Percentiles rank a stretch among this genome's conserved stretches.
Conservation (phyloP, 1,140 invertebrate species). For the Drosophila repleta region DNA sequence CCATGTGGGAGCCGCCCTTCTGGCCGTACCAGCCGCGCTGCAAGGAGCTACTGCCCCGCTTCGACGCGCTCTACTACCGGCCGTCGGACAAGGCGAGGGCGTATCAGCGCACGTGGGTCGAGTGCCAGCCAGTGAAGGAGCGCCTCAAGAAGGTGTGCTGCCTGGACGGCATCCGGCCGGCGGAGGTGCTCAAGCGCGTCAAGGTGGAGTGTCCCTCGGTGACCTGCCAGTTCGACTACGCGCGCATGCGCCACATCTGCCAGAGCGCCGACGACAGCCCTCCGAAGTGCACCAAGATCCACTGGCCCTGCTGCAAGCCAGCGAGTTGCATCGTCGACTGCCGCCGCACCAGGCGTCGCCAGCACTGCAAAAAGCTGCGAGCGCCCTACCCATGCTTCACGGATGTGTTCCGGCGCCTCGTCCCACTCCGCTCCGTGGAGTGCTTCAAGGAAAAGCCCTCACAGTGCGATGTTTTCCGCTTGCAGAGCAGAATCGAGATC, state of each 20-base stretch:
- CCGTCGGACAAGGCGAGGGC: conserved; percentile 34
- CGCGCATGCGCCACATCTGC: conserved; percentile 21
- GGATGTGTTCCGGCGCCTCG: not conserved
- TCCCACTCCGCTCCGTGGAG: conserved; percentile 3
- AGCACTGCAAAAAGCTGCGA: conserved; percentile 6
- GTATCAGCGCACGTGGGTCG: conserved; percentile 57
- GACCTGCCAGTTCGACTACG: conserved; percentile 26
- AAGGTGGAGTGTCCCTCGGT: conserved; percentile 1
- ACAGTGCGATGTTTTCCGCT: not conserved
- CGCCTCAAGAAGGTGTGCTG: conserved; percentile 54
- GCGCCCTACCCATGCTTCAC: conserved; percentile 42
- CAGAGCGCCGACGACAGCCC: rapidly evolving
- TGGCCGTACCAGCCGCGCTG: conserved; percentile 12
- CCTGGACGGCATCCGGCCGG: conserved; percentile 43
- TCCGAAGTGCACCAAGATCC: conserved; percentile 11
- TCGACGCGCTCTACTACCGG: conserved; percentile 54
- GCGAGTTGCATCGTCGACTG: conserved; percentile 18
- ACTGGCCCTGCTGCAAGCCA: conserved; percentile 49
- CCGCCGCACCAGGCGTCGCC: not conserved
- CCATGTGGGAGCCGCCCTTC: conserved; percentile 51
- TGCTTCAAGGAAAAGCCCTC: too few relatives aligned
- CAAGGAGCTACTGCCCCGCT: conserved; percentile 40
- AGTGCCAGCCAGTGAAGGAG: conserved; percentile 39
- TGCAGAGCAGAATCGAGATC: not conserved
- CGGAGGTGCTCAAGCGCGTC: conserved; percentile 35